These are phyloP conservation scores for Erythrolamprus reginae DNA, from an alignment of 2,113 vertebrate species.

Conservation along the genomic window DNA sequence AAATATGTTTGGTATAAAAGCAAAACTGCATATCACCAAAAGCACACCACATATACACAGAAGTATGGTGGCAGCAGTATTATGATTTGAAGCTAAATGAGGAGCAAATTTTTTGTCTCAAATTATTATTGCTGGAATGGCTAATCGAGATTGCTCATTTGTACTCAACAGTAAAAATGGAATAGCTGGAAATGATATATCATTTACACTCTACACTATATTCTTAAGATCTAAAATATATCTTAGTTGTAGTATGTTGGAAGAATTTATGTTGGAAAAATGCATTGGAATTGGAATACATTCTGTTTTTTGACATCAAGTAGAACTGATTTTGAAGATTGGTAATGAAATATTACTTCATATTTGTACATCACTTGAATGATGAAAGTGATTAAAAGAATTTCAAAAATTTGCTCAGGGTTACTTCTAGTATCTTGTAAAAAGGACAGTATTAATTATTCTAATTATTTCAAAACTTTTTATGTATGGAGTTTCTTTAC, in stretches of 20 bases:
- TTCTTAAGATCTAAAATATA: conserved; percentile 39
- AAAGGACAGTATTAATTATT: conserved; percentile 1
- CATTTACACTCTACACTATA: conserved; percentile 27
- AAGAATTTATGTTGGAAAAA: background rate
- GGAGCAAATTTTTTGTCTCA: too few relatives aligned
- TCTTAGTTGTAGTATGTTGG: conserved; percentile 14
- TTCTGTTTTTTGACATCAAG: background rate
- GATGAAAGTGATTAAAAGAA: background rate
- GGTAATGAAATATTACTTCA: background rate
- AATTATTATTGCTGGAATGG: conserved; percentile 23
- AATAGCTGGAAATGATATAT: conserved; percentile 59
- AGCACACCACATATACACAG: too few relatives aligned
- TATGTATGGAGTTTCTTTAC: too few relatives aligned
- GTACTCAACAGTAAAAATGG: conserved; percentile 56
- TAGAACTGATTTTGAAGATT: conserved; percentile 1
- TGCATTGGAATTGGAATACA: background rate
- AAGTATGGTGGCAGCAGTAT: too few relatives aligned
- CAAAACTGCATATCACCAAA: too few relatives aligned
- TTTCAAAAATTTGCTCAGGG: background rate
- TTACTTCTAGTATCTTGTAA: background rate
- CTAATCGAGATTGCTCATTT: conserved; percentile 69
- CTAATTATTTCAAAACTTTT: background rate
- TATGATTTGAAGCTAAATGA: too few relatives aligned
- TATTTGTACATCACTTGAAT: background rate
- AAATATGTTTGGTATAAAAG: too few relatives aligned